Base-by-base conservation (phyloP, 2,888 invertebrate species). In the Epicampocera succincta region DNA sequence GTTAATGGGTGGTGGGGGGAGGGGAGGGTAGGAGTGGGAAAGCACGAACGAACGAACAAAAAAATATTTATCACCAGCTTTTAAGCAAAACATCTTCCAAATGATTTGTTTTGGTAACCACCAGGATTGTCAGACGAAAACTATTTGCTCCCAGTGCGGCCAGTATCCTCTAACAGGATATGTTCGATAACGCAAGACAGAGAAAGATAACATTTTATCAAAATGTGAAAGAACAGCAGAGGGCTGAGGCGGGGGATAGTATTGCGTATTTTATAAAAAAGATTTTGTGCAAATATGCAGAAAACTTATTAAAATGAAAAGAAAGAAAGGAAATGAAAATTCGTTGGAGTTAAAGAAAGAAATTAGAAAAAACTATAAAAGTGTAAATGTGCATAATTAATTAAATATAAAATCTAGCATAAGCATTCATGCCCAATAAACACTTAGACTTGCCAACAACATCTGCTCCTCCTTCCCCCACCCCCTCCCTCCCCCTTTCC, bases 321-420 rank as follows among this genome's bases (percentile, higher is more conserved):
- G n/a, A 73, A 63, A 40, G 15, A 58, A 48, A n/a, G 3, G 9
- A 33, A n/a, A n/a, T n/a, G n/a, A n/a, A n/a, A n/a, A 33, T 9
- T 33, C 56, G 15, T 56, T 44, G 17, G 42, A 58, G 54, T 17
- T 25, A 25, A 74, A 56, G 21, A 56, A 73, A 38, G 33, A 54
- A 46, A 63, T 63, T 73, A 17, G 25, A 48, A 42, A 71, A 72
- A 73, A 74, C 73, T 73, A 71, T 74, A 75, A 79, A 81, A 81
- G 79, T 84, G 84, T 81, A 79, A 79, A 76, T 84, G 78, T 81
- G 87, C 89, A 88, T 87, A 88, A 87, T 88, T 88, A 88, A 88
- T 88, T 83, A 87, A 87, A 85, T 87, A 88, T 87, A 87, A 88
- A 88, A 88, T 87, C 87, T 87, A 82, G 60, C 60, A 52, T 72